Evolutionary conservation across 2,113 vertebrate species (phyloP), one percentile per base, ranked within the genome.

Genomic region (Tragelaphus imberbis): DNA sequence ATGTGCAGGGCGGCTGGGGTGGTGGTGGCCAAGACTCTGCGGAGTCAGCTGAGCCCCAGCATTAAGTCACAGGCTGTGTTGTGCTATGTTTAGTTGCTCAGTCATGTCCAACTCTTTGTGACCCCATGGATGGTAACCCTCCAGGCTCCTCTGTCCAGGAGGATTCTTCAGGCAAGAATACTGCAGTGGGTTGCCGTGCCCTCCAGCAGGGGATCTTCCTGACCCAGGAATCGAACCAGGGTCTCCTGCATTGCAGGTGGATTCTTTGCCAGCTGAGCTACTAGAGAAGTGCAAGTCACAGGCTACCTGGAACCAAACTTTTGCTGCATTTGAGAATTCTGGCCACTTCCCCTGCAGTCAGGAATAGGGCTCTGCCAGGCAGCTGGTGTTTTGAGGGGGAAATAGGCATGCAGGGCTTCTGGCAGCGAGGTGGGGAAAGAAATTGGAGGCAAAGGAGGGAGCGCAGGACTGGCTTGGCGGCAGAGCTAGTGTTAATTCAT

Each of bases 401-500:
- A 53, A 84, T 17, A 33, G 61, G 53, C 80, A 63, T 0, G 1
- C 33, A 68, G 55, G 25, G 44, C 40, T 91, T 87, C 51, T 91
- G 97, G 92, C 44, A 90, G 36, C 0, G 5, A 14, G 75, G 15
- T 0, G 44, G 89, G 58, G 33, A 84, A 30, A 55, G 79, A 84
- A 51, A 44, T 44, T 82, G 53, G 44, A 44, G 71, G 94, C 53
- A 61, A 84, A 87, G 28, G 30, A 82, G 77, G 65, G 65, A 93
- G 86, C 0, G 2, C 30, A 27, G 53, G 63, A 55, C 14, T 0
- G 17, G 33, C 71, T 92, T 97, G 96, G 93, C 88, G 17, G 61
- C n/a, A 2, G 92, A 89, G 49, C 17, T 56, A 16, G 68, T 97
- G 93, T 28, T 71, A 95, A 97, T 92, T 92, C 89, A 96, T 98